Base-by-base conservation (phyloP, 2,888 invertebrate genomes). In the Electrophaes corylata region DNA sequence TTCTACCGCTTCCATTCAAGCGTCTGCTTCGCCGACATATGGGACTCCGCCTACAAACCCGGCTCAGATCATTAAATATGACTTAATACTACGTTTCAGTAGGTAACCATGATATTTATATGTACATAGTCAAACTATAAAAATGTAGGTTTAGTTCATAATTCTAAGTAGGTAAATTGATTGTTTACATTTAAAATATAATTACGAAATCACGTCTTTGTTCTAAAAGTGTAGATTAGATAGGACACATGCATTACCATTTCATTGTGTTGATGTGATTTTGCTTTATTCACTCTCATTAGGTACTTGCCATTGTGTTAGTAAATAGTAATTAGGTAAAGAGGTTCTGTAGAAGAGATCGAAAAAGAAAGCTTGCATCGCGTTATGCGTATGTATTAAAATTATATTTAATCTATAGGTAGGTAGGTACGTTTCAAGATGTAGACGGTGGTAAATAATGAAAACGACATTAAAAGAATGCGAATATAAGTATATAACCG, bases 1-100 rank as follows among this genome's bases (percentile, higher is more conserved):
- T 96, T 96, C 83, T 96, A 95, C 73, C 89, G 96, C 58, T 96
- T 96, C 77, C 96, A 96, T 74, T 95, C 95, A 0, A 94, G 95
- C n/a, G 96, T 95, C 0, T 96, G 96, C 72, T 92, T 96, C 43
- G 95, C 95, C 10, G 95, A 96, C 78, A 95, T 96, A 69, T 96
- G 96, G 96, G 94, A 94, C 72, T 94, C 94, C 20, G 95, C 95
- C 0, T 96, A 95, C 70, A 94, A 94, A 72, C 93, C 93, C 1
- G 93, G 93, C 1, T 75, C 78, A 5, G 87, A 86, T 59, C 91
- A 91, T 77, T 91, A 68, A 46, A 4, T 14, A 20, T 18, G 19
- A 35, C 10, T 3, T 23, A 12, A 19, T n/a, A n/a, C 12, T 51
- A 26, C 35, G 23, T 52, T 23, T 14, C 18, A 39, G 48, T 39